Evolutionary conservation across 2,888 invertebrate species (phyloP), one percentile per base, ranked within the genome.

Genomic region (Portevinia maculata): DNA sequence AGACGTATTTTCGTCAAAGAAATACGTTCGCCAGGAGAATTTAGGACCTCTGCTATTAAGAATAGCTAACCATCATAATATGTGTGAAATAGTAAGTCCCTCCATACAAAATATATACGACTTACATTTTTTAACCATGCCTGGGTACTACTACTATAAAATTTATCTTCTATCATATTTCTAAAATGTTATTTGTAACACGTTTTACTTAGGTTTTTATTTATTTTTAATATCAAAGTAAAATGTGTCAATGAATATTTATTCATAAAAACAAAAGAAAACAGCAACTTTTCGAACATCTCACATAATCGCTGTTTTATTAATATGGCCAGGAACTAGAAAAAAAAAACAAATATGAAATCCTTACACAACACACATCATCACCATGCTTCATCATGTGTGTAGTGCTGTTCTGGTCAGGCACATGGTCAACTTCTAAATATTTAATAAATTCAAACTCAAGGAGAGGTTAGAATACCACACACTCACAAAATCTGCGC

Each of bases 251-350:
- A 81, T 81, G 76, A 76, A 76, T 81, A 69, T 75, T 75, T 62
- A 75, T 59, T 15, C 30, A 21, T 28, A 37, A 30, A 65, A 53
- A 39, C 9, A 28, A 30, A 34, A 62, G n/a, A 73, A 70, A 24
- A 24, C 5, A 24, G 3, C 32, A 55, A 39, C 8, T 76, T 60
- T 71, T 50, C 34, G 21, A 60, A 71, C 59, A 83, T 67, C 65
- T 71, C 60, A 60, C 78, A 83, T 83, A 83, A 83, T 83, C 83
- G 55, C 46, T 71, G 59, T 83, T 83, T 83, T 83, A 83, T 83
- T 83, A 78, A 78, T 78, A 60, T 34, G 39, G 32, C 34, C 28
- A 50, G 59, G 44, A 46, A 57, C 28, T 30, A 30, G 32, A 60
- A 48, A 48, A 55, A 19, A n/a, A 30, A 73, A 41, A 57, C 13